Evolutionary conservation across 2,888 invertebrate genomes (phyloP), one percentile per base, ranked within the genome.

Genomic region (Napeogenes sylphis): DNA sequence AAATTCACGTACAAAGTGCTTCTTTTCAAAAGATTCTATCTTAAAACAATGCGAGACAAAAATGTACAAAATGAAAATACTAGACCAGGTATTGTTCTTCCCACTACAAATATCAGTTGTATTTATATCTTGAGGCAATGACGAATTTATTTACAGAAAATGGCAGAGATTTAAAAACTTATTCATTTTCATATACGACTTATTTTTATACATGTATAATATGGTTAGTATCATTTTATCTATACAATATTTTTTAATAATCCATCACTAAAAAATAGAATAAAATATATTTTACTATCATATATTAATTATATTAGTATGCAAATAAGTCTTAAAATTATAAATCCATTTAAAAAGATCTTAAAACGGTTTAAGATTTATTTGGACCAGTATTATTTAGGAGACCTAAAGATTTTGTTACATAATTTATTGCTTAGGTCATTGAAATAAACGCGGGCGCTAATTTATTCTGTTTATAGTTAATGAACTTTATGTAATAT

Each of bases 91-190:
- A 63, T 66, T 67, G 63, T 67, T 68, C 68, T 56, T 53, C 66
- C 68, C 66, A 68, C 66, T 55, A 46, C 65, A 59, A 64, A 68
- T 68, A 47, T 45, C 21, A 62, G 68, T 60, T 63, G 30, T 30
- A 47, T 47, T 14, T 8, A 51, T 10, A 51, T 51, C 21, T 42
- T 12, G 2, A 42, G 42, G 10, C 42, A 35, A 35, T 42, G 42
- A 42, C 42, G 42, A 42, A 42, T 42, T 42, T 42, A 42, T 42
- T 10, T 12, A 42, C 35, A 35, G 35, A 35, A 35, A 35, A 35
- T 35, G 2, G 35, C 35, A 35, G 4, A 35, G 35, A 35, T 35
- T 35, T 35, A 3, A 35, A 35, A 35, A 35, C 42, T 42, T 42
- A 2, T 10, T 38, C 10, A 42, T 42, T 10, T 10, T 10, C 8